Base-by-base conservation (phyloP, 2,113 vertebrate species). In the Hyla sarda region DNA sequence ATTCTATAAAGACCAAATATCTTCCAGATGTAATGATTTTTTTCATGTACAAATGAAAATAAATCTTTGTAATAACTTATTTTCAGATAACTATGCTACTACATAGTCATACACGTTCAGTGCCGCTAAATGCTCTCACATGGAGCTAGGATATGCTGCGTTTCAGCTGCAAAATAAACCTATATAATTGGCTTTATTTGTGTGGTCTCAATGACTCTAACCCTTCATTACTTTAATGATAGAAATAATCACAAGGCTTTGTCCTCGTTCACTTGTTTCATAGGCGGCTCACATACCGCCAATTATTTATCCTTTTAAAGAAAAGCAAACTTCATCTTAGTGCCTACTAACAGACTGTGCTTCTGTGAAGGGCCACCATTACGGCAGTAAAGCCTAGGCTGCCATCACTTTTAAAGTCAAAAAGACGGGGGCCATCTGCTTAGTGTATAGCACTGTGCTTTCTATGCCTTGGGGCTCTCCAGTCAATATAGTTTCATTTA, bases 11-110 rank as follows among this genome's bases (percentile, higher is more conserved):
- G 84, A 81, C 76, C 84, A 80, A 86, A 80, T 81, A 79, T 41
- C 62, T 86, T 81, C 48, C 84, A 86, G 76, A 81, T 86, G 84
- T 81, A 58, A 72, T 81, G 76, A 58, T 86, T 86, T 86, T 41
- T 72, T 80, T 19, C 12, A 56, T 73, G 62, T 58, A 79, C 60
- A 86, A 86, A 71, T 58, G 76, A 71, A 80, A 84, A 84, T 84
- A 75, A 75, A 86, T 79, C 75, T 71, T 79, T 58, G n/a, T 81
- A 37, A 19, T 86, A 56, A n/a, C 23, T 5, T 28, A 19, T 58
- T 54, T 77, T 52, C 54, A 45, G 34, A 60, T 80, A 71, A 58
- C 47, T 47, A 86, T 25, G 62, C 76, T 72, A 62, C 75, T 83
- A 34, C 0, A 84, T 25, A 8, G 37, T 32, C 54, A 28, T 45